phyloP scores from a whole-genome alignment of 2,888 invertebrate genomes.

The Heliothis peltigera region DNA sequence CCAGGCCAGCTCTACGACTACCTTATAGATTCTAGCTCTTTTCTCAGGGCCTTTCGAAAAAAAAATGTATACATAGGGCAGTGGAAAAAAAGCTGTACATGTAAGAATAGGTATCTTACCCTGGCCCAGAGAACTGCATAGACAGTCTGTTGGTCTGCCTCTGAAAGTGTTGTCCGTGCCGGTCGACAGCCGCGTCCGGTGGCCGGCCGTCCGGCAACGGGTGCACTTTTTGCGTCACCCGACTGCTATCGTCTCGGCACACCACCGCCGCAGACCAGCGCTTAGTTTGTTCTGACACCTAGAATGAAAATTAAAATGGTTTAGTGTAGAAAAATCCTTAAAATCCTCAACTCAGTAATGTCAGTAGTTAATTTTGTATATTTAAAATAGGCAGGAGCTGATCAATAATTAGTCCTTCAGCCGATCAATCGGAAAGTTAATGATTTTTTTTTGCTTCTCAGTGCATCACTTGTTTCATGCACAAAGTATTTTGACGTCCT shows the following conservation, averaged over 20 bases:
- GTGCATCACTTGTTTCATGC: too few relatives aligned
- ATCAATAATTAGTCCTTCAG: background rate
- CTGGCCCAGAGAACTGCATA: slow-evolving; percentile 96
- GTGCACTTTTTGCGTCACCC: slow-evolving; percentile 79
- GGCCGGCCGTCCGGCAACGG: slow-evolving; percentile 73
- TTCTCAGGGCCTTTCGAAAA: too few relatives aligned
- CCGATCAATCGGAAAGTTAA: slow-evolving; percentile 14
- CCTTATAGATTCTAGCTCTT: too few relatives aligned
- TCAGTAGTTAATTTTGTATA: too few relatives aligned
- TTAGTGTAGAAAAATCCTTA: too few relatives aligned
- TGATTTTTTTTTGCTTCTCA: background rate
- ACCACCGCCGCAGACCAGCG: slow-evolving; percentile 96
- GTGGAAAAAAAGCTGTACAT: too few relatives aligned
- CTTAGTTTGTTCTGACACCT: slow-evolving; percentile 91
- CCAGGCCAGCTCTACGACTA: too few relatives aligned
- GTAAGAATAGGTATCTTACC: slow-evolving; percentile 84
- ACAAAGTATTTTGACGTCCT: too few relatives aligned
- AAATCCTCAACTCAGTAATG: too few relatives aligned
- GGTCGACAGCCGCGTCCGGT: slow-evolving; percentile 70
- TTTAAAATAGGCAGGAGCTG: too few relatives aligned
- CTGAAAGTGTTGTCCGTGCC: slow-evolving; percentile 85
- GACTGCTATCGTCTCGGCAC: slow-evolving; percentile 89
- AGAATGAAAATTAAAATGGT: slow-evolving; percentile 34
- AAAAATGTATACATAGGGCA: too few relatives aligned
- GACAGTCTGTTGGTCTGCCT: slow-evolving; percentile 93